A percentile compares a stretch with the other conserved stretches of the same genome.
Evolutionary conservation across 1,140 invertebrate species (phyloP).

Genomic region (Melitaea cinxia): DNA sequence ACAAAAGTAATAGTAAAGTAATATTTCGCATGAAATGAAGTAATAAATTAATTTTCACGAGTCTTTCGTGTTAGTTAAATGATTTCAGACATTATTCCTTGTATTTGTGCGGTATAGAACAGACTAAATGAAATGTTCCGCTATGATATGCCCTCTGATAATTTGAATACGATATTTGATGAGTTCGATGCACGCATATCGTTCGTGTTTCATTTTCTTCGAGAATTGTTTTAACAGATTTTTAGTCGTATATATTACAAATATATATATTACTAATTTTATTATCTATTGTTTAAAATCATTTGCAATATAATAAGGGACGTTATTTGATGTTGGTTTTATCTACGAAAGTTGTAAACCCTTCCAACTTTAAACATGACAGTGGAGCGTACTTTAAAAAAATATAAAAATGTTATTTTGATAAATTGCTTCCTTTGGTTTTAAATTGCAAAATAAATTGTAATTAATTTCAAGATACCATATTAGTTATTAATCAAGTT

Average conservation of each 20-base stretch:
- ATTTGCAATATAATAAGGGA: background rate
- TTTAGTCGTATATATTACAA: background rate
- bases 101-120: slow-evolving; percentile 1
- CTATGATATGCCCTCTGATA: background rate
- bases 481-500: too few relatives aligned
- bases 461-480: too few relatives aligned
- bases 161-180: slow-evolving; percentile 15
- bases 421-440: too few relatives aligned
- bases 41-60: background rate
- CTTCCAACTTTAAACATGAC: too few relatives aligned
- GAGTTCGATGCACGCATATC: slow-evolving; percentile 18
- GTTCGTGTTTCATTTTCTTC: background rate
- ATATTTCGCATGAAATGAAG: too few relatives aligned
- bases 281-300: background rate
- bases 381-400: too few relatives aligned
- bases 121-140: background rate
- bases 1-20: too few relatives aligned
- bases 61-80: background rate
- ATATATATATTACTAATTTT: background rate
- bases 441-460: too few relatives aligned
- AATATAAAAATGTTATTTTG: too few relatives aligned
- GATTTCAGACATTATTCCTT: background rate
- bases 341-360: too few relatives aligned
- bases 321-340: too few relatives aligned
- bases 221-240: background rate